Base-by-base conservation (phyloP, 2,888 invertebrate species). In the Torymus auratus region DNA sequence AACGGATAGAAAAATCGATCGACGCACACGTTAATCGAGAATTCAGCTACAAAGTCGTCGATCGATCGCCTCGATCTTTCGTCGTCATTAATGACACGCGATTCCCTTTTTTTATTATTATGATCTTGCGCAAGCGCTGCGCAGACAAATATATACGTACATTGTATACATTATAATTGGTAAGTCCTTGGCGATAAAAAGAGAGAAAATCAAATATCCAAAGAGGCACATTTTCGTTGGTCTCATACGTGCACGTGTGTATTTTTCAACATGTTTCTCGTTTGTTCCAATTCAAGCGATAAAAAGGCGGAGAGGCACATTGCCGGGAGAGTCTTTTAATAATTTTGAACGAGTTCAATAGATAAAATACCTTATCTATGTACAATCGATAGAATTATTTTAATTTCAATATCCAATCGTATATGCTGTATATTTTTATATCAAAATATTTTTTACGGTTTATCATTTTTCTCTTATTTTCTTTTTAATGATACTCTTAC, bases 221-320 rank as follows among this genome's bases (percentile, higher is more conserved):
- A 67, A 75, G 60, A 80, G 80, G 80, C 75, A 80, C 75, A 53
- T 28, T 71, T 80, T 60, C 7, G 56, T 74, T 74, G 60, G 56
- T 73, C 61, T 68, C 50, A 53, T 50, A 41, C 15, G 11, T 10
- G 41, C 13, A 12, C 5, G 41, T 12, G 60, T 52, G 53, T 61
- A 17, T 73, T 28, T 41, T 41, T 41, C 41, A 41, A 41, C 41
- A 41, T 41, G 7, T 41, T 41, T 41, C 41, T 41, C 41, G 7
- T 41, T 7, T 10, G 7, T 41, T 41, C 41, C 7, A 41, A 41
- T 41, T 41, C 0, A 41, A 5, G 41, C 41, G 41, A 69, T 53
- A 52, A 53, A 61, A 56, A 62, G 7, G 41, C 10, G 15, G 23
- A 55, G 67, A 73, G 69, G 74, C 74, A 74, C 72, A 20, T 28